Evolutionary conservation across 2,888 invertebrate species (phyloP), one percentile per base, ranked within the genome.

Genomic region (Diplolepis rosae): DNA sequence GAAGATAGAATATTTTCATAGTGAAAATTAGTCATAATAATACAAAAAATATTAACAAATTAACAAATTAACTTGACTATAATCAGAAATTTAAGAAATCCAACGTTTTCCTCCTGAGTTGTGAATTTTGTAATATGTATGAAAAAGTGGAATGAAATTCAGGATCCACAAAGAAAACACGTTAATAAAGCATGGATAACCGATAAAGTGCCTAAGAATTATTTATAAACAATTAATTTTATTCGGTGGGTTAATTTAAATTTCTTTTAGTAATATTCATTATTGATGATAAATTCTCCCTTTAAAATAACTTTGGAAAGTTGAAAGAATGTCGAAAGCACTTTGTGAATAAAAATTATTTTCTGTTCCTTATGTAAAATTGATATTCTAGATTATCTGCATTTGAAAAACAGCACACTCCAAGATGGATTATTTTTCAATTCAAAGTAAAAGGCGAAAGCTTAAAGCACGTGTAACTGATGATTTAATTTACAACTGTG

Each of bases 401-500:
- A n/a, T 61, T 22, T 35, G 13, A 39, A 22, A 24, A 0, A 45
- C 52, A 72, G 45, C 72, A 48, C 68, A 35, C 50, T 76, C 30
- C 52, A 52, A 68, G 56, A 77, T 61, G 61, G 61, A 61, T 11
- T 35, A 24, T 2, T 24, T 24, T 7, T n/a, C 61, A 61, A 35
- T 39, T 45, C 45, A 27, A 30, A 48, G 4, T 15, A 68, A 45
- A 61, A 48, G 50, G 18, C 56, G 50, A 51, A 67, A 51, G 50
- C 24, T 61, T 69, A 77, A 45, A 80, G 80, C 27, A 83, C 90
- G 80, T 89, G 91, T 6, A 88, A 90, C 18, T 91, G 91, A 35
- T 39, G 61, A 61, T 61, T 35, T 13, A 83, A 89, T 90, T 48
- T 95, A 94, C 89, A 93, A 93, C 1, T 93, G 94, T 84, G 94